A percentile compares a stretch with the other conserved stretches of the same genome.
These are phyloP conservation scores for Lepidochrysops patricia DNA, from an alignment of 2,888 invertebrate species.

Conservation along the genomic window DNA sequence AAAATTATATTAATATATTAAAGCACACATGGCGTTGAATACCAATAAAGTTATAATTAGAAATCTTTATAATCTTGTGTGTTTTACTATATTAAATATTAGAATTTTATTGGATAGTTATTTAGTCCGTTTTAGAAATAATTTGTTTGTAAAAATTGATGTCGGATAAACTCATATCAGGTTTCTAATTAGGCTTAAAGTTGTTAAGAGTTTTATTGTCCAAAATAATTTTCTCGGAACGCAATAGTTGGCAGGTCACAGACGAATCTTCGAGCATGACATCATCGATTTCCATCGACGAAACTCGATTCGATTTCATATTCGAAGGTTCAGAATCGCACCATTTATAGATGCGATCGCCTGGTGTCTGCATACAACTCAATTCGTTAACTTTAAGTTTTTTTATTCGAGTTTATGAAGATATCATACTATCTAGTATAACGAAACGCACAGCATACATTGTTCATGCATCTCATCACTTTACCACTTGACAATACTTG, in stretches of 20 bases:
- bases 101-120: conserved; percentile 32
- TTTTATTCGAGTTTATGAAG: conserved; percentile 42
- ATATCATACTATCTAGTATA: conserved; percentile 52
- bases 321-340: background rate
- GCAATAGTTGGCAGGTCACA: background rate
- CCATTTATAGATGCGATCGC: background rate
- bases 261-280: background rate
- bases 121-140: conserved; percentile 28
- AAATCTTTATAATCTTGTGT: conserved; percentile 27
- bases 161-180: conserved; percentile 31
- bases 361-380: conserved; percentile 1
- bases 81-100: conserved; percentile 41
- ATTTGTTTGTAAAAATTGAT: conserved; percentile 30
- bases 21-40: conserved; percentile 23
- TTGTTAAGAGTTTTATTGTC: conserved; percentile 10
- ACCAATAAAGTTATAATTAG: conserved; percentile 33
- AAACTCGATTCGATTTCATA: background rate
- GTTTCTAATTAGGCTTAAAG: conserved; percentile 20
- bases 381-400: conserved; percentile 18
- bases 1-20: conserved; percentile 16
- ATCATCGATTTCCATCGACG: background rate
- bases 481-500: conserved; percentile 73
- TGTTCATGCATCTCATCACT: conserved; percentile 37
- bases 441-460: conserved; percentile 64
- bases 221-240: background rate